Conservation (phyloP, 2,113 vertebrate genomes). For the Hippocampus comes region DNA sequence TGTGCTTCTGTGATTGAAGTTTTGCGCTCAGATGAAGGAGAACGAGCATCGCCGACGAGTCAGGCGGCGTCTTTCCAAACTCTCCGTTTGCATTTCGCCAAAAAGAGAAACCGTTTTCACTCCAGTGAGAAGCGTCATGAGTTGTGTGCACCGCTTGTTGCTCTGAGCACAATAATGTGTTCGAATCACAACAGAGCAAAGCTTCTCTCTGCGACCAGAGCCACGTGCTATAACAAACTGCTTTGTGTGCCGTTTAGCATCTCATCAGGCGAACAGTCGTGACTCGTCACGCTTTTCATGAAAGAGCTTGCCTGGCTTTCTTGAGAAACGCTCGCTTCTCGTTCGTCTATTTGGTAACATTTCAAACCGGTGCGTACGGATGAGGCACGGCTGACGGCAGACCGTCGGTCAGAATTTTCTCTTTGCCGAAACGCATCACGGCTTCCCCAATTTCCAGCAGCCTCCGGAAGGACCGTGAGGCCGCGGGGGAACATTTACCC, state of each 20-base stretch:
- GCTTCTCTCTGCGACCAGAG: conserved; percentile 4
- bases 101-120: conserved; percentile 15
- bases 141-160: conserved; percentile 15
- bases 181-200: conserved; percentile 19
- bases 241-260: background rate
- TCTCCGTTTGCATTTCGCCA: background rate
- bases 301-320: background rate
- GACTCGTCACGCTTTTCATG: background rate
- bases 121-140: conserved; percentile 1
- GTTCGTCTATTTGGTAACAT: background rate
- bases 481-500: conserved; percentile 63
- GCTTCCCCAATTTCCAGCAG: conserved; percentile 39
- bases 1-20: conserved; percentile 24
- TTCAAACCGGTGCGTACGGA: background rate
- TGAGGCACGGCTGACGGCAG: conserved; percentile 27
- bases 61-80: conserved; percentile 1
- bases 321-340: background rate
- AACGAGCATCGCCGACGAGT: conserved; percentile 8
- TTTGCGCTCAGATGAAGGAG: conserved; percentile 21
- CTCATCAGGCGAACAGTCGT: background rate
- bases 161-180: conserved; percentile 5
- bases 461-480: conserved; percentile 51
- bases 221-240: background rate
- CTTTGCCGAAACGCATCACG: conserved; percentile 64
- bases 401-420: conserved; percentile 60